Evolutionary conservation across 2,888 invertebrate genomes (phyloP).

Genomic region (Rhyacophila evoluta): DNA sequence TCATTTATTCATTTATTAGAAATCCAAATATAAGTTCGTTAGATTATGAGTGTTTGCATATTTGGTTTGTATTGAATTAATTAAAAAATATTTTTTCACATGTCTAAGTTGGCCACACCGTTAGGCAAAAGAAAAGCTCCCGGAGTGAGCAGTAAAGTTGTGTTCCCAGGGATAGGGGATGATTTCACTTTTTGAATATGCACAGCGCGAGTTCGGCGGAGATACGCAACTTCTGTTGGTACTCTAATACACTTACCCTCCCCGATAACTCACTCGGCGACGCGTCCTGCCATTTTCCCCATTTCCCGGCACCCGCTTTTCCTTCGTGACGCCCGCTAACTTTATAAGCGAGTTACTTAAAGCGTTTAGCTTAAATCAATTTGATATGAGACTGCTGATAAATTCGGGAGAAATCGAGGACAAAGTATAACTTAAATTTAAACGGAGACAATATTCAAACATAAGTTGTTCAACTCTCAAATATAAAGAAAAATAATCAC

Average conservation of each 20-base stretch:
- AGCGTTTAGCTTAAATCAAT: slow-evolving; percentile 55
- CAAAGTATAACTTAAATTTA: background rate
- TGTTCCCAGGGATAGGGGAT: slow-evolving; percentile 43
- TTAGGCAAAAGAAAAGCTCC: background rate
- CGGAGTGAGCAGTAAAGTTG: slow-evolving; percentile 32
- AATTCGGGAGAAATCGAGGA: slow-evolving; percentile 11
- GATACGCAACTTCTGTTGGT: slow-evolving; percentile 11
- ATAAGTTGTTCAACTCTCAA: too few species aligned
- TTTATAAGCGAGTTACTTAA: slow-evolving; percentile 53
- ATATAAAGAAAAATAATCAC: too few species aligned
- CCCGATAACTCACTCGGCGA: slow-evolving; percentile 46
- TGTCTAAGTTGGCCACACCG: background rate
- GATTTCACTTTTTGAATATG: slow-evolving; percentile 55
- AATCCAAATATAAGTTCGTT: too few species aligned
- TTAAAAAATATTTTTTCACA: too few species aligned
- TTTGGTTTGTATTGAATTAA: too few species aligned
- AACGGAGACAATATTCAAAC: background rate
- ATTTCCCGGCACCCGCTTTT: slow-evolving; percentile 20
- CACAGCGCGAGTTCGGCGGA: slow-evolving; percentile 48
- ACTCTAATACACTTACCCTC: slow-evolving; percentile 50
- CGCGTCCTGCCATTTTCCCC: slow-evolving; percentile 11
- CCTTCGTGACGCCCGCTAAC: slow-evolving; percentile 46
- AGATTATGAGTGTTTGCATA: too few species aligned
- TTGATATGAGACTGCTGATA: slow-evolving; percentile 50
- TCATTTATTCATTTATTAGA: too few species aligned